Base-by-base conservation (phyloP, 2,888 invertebrate species). In the Acanthosepion lycidas region DNA sequence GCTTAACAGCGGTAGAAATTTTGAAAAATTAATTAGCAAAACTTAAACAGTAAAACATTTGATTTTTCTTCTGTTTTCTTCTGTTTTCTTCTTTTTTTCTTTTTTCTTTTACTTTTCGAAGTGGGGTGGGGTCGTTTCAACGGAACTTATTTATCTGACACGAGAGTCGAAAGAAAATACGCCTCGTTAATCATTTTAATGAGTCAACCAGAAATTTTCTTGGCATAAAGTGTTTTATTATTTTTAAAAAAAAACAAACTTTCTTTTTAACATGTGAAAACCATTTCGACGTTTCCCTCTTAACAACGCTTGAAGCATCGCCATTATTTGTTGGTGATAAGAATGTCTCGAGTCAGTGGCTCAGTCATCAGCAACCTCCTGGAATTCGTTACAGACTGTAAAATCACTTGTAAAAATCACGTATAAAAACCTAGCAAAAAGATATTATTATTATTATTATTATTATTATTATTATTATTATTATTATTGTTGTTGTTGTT, bases 121-220 rank as follows among this genome's bases (percentile, higher is more conserved):
- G 28, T 9, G n/a, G 28, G 6, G 8, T 26, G 28, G 28, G 6
- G 0, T 78, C n/a, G 8, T 78, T 78, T n/a, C n/a, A 33, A 78
- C n/a, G n/a, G 15, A 78, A 33, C 78, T 78, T 78, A 78, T 78
- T 78, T 78, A 33, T n/a, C n/a, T 78, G 78, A 78, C 78, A 78
- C 12, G 9, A 78, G n/a, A 78, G 12, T 0, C n/a, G 78, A 5
- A 33, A 78, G 78, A 78, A 78, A 78, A 78, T 6, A 78, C 78
- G 15, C n/a, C n/a, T 78, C 78, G 78, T 78, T n/a, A 78, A 78
- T 78, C 78, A 78, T 78, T 78, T 78, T 78, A 78, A 78, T 78
- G 78, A 78, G 15, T 78, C 78, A 78, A 78, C n/a, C 78, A 78
- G 78, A 78, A 78, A 78, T 78, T 33, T 78, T 78, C 78, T 18